Evolutionary conservation across 2,888 invertebrate species (phyloP).

Genomic region (Pilophorus perplexus): DNA sequence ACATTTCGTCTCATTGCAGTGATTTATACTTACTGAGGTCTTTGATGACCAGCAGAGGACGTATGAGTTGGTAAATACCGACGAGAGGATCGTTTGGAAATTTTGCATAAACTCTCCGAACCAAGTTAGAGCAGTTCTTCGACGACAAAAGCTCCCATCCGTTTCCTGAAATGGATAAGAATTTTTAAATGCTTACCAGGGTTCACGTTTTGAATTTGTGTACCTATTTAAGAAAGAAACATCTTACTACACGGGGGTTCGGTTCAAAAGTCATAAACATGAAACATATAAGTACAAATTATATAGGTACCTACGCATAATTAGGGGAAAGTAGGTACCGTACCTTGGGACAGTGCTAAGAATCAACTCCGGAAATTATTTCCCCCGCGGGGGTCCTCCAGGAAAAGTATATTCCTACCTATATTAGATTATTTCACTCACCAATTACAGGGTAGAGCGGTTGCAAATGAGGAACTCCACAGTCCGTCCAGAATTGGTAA

Average conservation of each 20-base stretch:
- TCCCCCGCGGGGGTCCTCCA: neutral
- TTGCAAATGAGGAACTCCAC: neutral
- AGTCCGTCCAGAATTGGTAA: neutral
- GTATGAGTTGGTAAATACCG: constrained; percentile 13
- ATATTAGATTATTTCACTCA: neutral
- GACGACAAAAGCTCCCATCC: neutral
- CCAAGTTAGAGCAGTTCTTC: neutral
- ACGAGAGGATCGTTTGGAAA: constrained; percentile 24
- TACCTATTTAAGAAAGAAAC: too few species aligned
- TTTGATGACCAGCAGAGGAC: constrained; percentile 7
- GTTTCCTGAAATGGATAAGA: neutral
- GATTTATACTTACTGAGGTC: constrained; percentile 12
- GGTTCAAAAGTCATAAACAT: too few species aligned
- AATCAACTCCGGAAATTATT: neutral
- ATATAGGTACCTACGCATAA: too few species aligned
- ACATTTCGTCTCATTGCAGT: neutral
- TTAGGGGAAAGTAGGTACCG: too few species aligned
- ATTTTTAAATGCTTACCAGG: neutral
- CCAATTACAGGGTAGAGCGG: neutral
- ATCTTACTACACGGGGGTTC: too few species aligned
- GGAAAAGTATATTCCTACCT: too few species aligned
- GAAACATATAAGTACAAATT: too few species aligned
- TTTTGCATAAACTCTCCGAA: neutral
- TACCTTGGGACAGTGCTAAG: too few species aligned
- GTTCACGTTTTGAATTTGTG: neutral